Evolutionary conservation across 2,797 vertebrate genomes (phyloP), one percentile per base, ranked within the genome.

Genomic region (Takifugu rubripes): DNA sequence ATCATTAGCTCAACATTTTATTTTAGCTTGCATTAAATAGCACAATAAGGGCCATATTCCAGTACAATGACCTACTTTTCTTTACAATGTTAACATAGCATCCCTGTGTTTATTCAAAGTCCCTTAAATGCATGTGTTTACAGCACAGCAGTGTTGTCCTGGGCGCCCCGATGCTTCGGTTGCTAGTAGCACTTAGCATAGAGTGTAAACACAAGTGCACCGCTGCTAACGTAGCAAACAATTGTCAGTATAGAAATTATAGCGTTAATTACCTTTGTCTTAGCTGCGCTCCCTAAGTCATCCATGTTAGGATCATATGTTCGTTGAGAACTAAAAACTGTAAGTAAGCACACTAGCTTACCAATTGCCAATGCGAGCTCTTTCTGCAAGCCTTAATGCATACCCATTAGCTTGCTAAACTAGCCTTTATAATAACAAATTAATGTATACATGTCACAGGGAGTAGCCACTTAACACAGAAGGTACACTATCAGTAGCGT

Each of bases 351-450:
- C 56, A 45, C 47, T 54, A 59, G 66, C 61, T 64, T n/a, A 26
- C 26, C 3, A 1, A 3, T 15, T 11, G 80, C 79, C 79, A 86
- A 70, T 11, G 55, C 56, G 75, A 79, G 58, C 74, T 36, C 25
- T 40, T 43, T 29, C 27, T 51, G 45, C 55, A 53, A 50, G 15
- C 50, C 27, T 31, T 25, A 25, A 25, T 24, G 24, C 16, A 16
- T 50, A 31, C n/a, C 8, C 14, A 52, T 49, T 75, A 73, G 55
- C 61, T 16, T 33, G 46, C 40, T n/a, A 11, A 9, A 61, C 53
- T 29, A 5, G 40, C 46, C n/a, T 48, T 48, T 5, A 48, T 21
- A 8, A 9, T 25, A 14, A 9, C 17, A 5, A 3, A 14, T 14
- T 8, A 8, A 48, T 11, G 36, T 3, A 40, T 14, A 14, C 36